These are phyloP conservation scores for Dromaius novaehollandiae DNA, from an alignment of 2,113 vertebrate species.

Conservation along the genomic window DNA sequence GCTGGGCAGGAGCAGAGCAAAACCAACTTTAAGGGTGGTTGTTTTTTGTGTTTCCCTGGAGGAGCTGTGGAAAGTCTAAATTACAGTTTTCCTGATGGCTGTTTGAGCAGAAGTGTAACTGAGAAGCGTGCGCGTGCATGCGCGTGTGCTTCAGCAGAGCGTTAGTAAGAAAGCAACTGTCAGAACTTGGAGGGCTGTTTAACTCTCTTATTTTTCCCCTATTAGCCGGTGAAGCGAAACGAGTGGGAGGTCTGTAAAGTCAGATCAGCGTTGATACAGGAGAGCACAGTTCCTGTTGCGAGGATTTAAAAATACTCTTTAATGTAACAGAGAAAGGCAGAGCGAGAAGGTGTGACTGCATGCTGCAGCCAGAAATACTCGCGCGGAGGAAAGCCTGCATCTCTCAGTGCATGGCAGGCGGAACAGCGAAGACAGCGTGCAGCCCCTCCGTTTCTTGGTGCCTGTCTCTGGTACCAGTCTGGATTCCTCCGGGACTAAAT, in stretches of 20 bases:
- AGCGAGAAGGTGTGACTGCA: background rate
- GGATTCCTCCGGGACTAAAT: accelerated
- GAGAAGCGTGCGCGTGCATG: background rate
- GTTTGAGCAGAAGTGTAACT: conserved; percentile 7
- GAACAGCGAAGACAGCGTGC: too few species aligned
- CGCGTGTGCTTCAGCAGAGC: background rate
- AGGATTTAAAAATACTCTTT: background rate
- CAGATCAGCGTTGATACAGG: conserved; percentile 29
- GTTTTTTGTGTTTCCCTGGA: background rate
- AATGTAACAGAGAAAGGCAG: background rate
- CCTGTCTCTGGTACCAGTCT: accelerated
- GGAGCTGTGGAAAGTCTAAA: conserved; percentile 39
- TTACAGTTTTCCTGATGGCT: background rate
- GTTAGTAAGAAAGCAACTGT: background rate
- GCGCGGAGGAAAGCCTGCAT: background rate
- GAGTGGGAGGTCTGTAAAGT: conserved; percentile 47
- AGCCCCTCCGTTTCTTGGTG: accelerated
- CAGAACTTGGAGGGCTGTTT: background rate
- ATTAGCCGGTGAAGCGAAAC: conserved; percentile 39
- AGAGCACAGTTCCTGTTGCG: background rate
- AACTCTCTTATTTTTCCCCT: background rate
- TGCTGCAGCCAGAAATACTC: background rate
- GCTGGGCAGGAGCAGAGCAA: conserved; percentile 12
- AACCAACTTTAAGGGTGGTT: conserved; percentile 15
- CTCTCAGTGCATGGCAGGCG: accelerated